Evolutionary conservation across 2,113 vertebrate genomes (phyloP).

Genomic region (Vireo altiloquus): DNA sequence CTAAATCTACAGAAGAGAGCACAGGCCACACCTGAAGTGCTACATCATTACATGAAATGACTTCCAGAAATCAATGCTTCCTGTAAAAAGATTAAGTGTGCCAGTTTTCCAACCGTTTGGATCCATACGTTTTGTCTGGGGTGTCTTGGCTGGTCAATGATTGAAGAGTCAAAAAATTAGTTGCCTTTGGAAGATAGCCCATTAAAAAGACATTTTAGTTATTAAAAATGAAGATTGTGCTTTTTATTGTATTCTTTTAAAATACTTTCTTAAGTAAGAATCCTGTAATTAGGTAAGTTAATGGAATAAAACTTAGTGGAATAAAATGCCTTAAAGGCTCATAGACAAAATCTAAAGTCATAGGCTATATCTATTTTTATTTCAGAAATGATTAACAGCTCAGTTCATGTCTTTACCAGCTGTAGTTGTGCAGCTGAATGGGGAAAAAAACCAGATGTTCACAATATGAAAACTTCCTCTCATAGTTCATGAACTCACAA

Average conservation of each 20-base stretch:
- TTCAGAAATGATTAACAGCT: constrained; percentile 28
- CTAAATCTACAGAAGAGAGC: neutral
- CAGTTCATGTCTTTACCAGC: constrained; percentile 29
- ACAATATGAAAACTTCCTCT: constrained; percentile 44
- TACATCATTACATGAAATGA: neutral
- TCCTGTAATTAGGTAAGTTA: neutral
- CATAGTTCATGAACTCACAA: constrained; percentile 59
- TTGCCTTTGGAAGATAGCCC: neutral
- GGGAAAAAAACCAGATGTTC: constrained; percentile 29
- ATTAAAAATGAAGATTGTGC: neutral
- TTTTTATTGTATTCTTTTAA: neutral
- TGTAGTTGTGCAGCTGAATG: constrained; percentile 10
- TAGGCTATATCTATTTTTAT: constrained; percentile 38
- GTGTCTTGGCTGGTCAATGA: neutral
- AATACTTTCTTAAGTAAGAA: neutral
- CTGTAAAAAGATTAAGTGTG: neutral
- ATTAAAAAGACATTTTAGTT: neutral
- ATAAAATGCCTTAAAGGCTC: neutral
- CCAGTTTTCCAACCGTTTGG: neutral
- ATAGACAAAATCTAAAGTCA: neutral
- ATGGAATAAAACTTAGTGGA: neutral
- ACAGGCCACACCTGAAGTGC: neutral
- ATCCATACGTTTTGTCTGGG: neutral
- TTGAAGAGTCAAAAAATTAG: neutral
- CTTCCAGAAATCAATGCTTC: neutral